These are phyloP conservation scores for Amphipyra berbera DNA, from an alignment of 2,888 invertebrate species.

Conservation along the genomic window DNA sequence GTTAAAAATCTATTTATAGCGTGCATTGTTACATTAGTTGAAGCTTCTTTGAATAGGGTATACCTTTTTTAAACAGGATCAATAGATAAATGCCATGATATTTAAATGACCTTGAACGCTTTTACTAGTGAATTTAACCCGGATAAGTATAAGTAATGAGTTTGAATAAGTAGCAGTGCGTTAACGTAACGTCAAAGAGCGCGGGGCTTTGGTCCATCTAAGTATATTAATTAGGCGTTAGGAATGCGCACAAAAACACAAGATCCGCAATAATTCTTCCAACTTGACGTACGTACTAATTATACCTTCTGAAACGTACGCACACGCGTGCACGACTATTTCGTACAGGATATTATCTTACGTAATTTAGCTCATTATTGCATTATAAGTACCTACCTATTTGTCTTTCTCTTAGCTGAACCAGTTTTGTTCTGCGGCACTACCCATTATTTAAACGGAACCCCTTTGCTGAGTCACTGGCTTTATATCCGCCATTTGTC, in stretches of 20 bases:
- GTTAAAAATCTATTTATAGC: slow-evolving; percentile 5
- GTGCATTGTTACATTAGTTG: slow-evolving; percentile 12
- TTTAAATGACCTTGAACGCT: slow-evolving; percentile 64
- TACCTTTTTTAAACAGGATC: slow-evolving; percentile 44
- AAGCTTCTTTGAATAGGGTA: slow-evolving; percentile 26
- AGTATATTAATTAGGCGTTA: slow-evolving; percentile 53
- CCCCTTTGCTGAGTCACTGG: slow-evolving; percentile 26
- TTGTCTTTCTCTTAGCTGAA: slow-evolving; percentile 36
- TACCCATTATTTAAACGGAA: slow-evolving; percentile 49
- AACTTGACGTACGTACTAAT: slow-evolving; percentile 53
- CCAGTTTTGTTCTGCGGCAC: no score
- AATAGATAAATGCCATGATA: slow-evolving; percentile 64
- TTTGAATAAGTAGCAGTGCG: slow-evolving; percentile 21
- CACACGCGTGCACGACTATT: slow-evolving; percentile 15
- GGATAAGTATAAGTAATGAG: slow-evolving; percentile 23
- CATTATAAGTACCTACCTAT: slow-evolving; percentile 13
- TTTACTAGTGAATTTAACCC: slow-evolving; percentile 68
- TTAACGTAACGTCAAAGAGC: slow-evolving; percentile 5
- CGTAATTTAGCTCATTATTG: slow-evolving; percentile 37
- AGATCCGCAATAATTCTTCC: slow-evolving; percentile 75
- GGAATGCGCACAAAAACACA: slow-evolving; percentile 79
- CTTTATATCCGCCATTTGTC: slow-evolving; percentile 17
- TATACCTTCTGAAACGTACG: slow-evolving; percentile 35
- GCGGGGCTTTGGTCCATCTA: slow-evolving; percentile 13
- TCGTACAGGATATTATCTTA: slow-evolving; percentile 31